Evolutionary conservation across 2,113 vertebrate species (phyloP).

Genomic region (Melanotaenia duboulayi): DNA sequence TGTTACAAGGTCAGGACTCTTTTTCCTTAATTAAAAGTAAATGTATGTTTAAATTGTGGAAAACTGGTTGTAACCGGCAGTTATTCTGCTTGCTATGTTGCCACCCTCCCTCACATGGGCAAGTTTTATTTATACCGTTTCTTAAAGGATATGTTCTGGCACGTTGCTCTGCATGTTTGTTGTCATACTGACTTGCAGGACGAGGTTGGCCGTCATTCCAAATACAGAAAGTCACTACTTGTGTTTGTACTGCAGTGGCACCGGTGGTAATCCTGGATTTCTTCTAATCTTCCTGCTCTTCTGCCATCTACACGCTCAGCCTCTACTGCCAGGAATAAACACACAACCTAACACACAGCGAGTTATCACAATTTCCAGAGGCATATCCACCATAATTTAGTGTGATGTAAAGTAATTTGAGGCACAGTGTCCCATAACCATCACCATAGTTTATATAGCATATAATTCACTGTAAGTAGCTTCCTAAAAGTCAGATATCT

Average conservation of each 20-base stretch:
- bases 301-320: neutral
- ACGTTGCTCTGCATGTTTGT: constrained; percentile 7
- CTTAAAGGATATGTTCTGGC: rapidly evolving
- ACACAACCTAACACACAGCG: neutral
- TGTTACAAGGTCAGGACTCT: constrained; percentile 44
- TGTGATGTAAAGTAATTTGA: neutral
- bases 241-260: constrained; percentile 32
- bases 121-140: neutral
- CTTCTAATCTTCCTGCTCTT: constrained; percentile 62
- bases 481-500: no score
- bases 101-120: neutral
- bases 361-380: neutral
- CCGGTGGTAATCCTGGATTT: constrained; percentile 73
- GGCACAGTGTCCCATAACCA: neutral
- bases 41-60: neutral
- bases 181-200: constrained; percentile 28
- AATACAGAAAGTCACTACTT: constrained; percentile 48
- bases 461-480: no score
- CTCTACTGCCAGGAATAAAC: neutral
- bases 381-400: neutral
- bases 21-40: neutral
- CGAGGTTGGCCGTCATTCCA: constrained; percentile 20
- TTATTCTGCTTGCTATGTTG: neutral
- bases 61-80: rapidly evolving
- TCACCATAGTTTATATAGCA: no score